Conservation (phyloP, 2,888 invertebrate species). For the Orthonychiurus folsomi region DNA sequence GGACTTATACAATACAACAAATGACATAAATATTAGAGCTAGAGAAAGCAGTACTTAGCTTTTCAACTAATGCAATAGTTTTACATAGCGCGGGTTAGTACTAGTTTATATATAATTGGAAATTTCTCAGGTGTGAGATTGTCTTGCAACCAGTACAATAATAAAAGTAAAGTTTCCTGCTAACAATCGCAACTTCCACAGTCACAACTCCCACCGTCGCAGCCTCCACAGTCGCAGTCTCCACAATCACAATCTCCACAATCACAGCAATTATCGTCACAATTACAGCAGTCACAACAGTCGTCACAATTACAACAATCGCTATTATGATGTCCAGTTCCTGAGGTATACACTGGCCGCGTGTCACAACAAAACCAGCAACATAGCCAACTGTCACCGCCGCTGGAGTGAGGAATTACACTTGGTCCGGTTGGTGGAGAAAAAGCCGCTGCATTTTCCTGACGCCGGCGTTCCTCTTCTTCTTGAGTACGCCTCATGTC, state of each 20-base stretch:
- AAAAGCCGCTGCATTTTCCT: neutral
- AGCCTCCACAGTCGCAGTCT: neutral
- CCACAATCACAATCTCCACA: conserved; percentile 7
- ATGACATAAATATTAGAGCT: too few relatives aligned
- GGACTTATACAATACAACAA: too few relatives aligned
- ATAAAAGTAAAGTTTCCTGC: too few relatives aligned
- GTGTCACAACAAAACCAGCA: neutral
- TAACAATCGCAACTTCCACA: neutral
- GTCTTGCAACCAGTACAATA: too few relatives aligned
- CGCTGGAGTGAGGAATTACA: neutral
- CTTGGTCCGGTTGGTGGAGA: neutral
- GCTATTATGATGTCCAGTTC: neutral
- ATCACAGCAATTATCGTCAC: neutral
- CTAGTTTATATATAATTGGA: too few relatives aligned
- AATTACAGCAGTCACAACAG: neutral
- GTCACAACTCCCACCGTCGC: neutral
- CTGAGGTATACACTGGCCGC: too few relatives aligned
- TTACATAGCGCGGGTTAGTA: too few relatives aligned
- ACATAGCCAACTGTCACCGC: neutral
- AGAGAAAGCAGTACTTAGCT: too few relatives aligned
- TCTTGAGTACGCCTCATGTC: neutral
- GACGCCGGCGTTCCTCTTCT: neutral
- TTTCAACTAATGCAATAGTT: too few relatives aligned
- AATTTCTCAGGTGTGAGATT: too few relatives aligned
- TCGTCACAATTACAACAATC: neutral